phyloP scores from a whole-genome alignment of 2,888 invertebrate genomes.

The Phaedon cochleariae region DNA sequence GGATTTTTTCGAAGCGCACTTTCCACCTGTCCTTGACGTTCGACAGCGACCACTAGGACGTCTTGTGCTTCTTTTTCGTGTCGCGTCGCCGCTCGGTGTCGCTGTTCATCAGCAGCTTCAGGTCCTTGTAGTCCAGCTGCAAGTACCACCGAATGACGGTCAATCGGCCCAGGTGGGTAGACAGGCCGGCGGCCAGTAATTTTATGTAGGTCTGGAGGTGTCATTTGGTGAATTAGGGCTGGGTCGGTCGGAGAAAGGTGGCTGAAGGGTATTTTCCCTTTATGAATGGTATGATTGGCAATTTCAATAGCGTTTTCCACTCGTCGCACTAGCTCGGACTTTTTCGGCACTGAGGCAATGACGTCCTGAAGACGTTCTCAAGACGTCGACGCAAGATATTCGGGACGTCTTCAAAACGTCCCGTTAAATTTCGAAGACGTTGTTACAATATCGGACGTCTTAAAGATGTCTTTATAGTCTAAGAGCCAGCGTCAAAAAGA shows the following conservation, averaged over 20 bases:
- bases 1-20: conserved; percentile 49
- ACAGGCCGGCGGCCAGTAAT: conserved; percentile 56
- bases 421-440: no score
- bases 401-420: no score
- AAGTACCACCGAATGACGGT: conserved; percentile 60
- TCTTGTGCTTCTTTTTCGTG: conserved; percentile 75
- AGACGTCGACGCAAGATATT: no score
- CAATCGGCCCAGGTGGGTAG: conserved; percentile 55
- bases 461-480: no score
- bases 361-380: no score
- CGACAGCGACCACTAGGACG: conserved; percentile 66
- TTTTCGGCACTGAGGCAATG: no score
- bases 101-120: conserved; percentile 70
- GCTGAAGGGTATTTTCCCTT: not conserved
- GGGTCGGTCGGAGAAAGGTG: not conserved
- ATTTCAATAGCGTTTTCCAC: no score
- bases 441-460: no score
- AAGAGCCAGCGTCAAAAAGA: no score
- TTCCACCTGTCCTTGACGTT: conserved; percentile 50
- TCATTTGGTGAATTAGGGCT: conserved; percentile 30
- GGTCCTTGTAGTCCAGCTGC: conserved; percentile 74
- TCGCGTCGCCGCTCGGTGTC: conserved; percentile 64
- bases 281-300: not conserved
- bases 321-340: no score
- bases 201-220: conserved; percentile 58